Evolutionary conservation across 2,113 vertebrate species (phyloP), one percentile per base, ranked within the genome.

Genomic region (Apistogramma diplotaenia): DNA sequence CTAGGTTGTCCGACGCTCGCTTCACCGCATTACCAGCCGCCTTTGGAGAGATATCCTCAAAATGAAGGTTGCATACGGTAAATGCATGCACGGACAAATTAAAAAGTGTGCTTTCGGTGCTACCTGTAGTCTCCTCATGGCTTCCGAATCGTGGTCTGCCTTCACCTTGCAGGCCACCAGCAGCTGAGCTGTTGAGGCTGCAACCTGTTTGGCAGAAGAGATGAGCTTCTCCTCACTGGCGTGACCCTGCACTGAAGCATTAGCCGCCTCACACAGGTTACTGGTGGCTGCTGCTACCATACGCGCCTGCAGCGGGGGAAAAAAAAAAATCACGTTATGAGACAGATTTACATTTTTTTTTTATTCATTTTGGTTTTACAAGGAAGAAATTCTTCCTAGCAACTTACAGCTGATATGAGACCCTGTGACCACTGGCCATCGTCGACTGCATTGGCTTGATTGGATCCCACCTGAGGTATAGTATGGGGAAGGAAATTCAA

Each of bases 371-470:
- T 18, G 6, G 10, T 4, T 27, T 13, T 9, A 49, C 27, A 65
- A 43, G 21, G 61, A 46, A 46, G 8, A 25, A 46, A 67, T 67
- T 67, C 53, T 18, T 43, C 1, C 53, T 8, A 73, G 23, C 2
- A 62, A 88, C 88, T 91, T 78, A 99, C 98, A 27, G 98, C 98
- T 3, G 98, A 99, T 94, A 99, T 98, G 85, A 99, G 97, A 82
- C 98, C 98, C 90, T 99, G 98, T 15, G 98, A 99, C 98, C 98
- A 99, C 92, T 99, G 98, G 81, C 98, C 98, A 10, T 99, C 98
- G 6, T 99, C 98, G 3, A 96, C 96, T 29, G 98, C 98, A 15
- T 99, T 99, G 80, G 98, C 98, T 6, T 96, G 96, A 84, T 97
- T 99, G 62, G 97, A 97, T 81, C 98, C 98, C 83, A 99, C 98